Evolutionary conservation across 2,113 vertebrate species (phyloP), one percentile per base, ranked within the genome.

Genomic region (Cricetomys ansorgei): DNA sequence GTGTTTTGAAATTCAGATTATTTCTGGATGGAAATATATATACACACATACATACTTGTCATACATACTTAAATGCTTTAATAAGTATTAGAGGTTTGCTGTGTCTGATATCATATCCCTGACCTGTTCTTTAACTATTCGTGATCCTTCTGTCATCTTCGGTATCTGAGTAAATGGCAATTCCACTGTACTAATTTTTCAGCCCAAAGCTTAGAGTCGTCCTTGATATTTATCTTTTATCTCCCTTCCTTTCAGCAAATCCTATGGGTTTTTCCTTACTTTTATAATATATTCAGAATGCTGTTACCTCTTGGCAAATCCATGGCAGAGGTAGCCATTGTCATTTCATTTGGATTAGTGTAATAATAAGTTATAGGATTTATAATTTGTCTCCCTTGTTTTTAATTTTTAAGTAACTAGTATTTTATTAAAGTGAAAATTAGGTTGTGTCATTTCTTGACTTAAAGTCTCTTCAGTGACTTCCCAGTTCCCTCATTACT

Each of bases 351-450:
- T 75, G 55, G 53, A 69, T 97, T 73, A 37, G 43, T 79, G 11
- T 25, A 37, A 65, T 48, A 40, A 65, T 57, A 67, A 27, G 12
- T 62, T 87, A n/a, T 43, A 53, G 31, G n/a, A 67, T 67, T 50
- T 67, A 67, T 64, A 87, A 85, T 34, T 76, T 21, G 5, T 67
- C 89, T 95, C 94, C 19, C 69, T n/a, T n/a, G 23, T 83, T 81
- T 0, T 88, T 96, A 31, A 86, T 62, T 86, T 69, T 62, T 65
- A 86, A 81, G 87, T 55, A 94, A 31, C 67, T 6, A 72, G 6
- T 96, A 59, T 84, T 45, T 31, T 88, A 13, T 81, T 89, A n/a
- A 88, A 64, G 76, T 95, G n/a, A 88, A 94, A 73, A 50, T 95
- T 90, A 75, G 27, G 70, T 75, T 34, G 13, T 89, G 7, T 93